These are phyloP conservation scores for Sepiola atlantica DNA, from an alignment of 2,888 invertebrate species.

Conservation along the genomic window DNA sequence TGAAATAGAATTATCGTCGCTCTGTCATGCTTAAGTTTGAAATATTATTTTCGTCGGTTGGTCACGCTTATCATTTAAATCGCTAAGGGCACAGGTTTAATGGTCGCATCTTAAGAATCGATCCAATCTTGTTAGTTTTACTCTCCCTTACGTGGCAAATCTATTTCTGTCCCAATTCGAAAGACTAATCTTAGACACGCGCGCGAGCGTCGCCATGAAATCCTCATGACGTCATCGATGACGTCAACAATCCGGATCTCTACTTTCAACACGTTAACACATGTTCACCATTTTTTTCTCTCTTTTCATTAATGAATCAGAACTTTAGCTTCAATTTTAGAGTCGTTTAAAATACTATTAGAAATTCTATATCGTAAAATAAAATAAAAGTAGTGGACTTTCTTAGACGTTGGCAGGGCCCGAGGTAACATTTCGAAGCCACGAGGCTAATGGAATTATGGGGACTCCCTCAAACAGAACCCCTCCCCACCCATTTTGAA, in stretches of 20 bases:
- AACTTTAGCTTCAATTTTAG: not conserved
- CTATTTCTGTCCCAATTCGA: not conserved
- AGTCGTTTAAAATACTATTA: not conserved
- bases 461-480: no score
- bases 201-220: not conserved
- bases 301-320: not conserved
- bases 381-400: no score
- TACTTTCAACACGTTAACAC: not conserved
- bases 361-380: not conserved
- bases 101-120: no score
- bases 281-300: not conserved
- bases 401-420: no score
- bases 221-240: not conserved
- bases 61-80: no score
- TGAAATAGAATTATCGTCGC: no score
- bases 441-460: no score
- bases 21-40: no score
- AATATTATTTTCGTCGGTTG: no score
- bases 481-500: no score
- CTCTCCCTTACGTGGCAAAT: not conserved
- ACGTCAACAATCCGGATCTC: not conserved
- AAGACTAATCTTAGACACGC: constrained; percentile 4
- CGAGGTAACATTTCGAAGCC: no score
- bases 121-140: not conserved
- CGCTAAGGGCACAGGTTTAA: no score